Evolutionary conservation across 2,113 vertebrate species (phyloP), one percentile per base, ranked within the genome.

Genomic region (Austrofundulus limnaeus): DNA sequence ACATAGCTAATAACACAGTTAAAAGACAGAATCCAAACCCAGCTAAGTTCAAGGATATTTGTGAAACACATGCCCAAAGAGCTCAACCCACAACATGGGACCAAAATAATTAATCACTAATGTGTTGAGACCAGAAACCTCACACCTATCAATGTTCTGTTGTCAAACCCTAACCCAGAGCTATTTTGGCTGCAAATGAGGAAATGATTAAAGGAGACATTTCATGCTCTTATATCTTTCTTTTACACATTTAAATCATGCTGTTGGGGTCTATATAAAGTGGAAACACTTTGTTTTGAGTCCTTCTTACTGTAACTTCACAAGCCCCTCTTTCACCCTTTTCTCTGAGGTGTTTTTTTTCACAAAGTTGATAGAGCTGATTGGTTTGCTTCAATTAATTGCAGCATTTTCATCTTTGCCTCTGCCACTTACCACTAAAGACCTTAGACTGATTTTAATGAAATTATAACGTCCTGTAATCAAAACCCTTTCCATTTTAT

Each of bases 401-500:
- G 23, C 12, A 21, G 23, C 12, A 0, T 7, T 49, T 25, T 10
- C 11, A 15, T 25, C 14, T 16, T 12, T 25, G 14, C 1, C 47
- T 49, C 23, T 19, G 9, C 17, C n/a, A n/a, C 12, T n/a, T 34
- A 13, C 50, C 8, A 43, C 17, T 43, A 8, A 5, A 43, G 42
- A 43, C 42, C 42, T n/a, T 16, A n/a, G 6, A 34, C 8, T 34
- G 31, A 34, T 34, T 34, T 43, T 43, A n/a, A 43, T n/a, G 17
- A 43, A n/a, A 16, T n/a, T 43, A 5, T 17, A 17, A n/a, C n/a
- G 7, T 43, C 16, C 6, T n/a, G 42, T 5, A 23, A 34, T 38
- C 42, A 39, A 52, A 65, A 49, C 15, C 15, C 1, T 56, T 11
- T 25, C 14, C 61, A 60, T 71, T 49, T 24, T 52, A 24, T 50